These are phyloP conservation scores for Anser brachyrhynchus DNA, from an alignment of 2,113 vertebrate species.

Conservation along the genomic window DNA sequence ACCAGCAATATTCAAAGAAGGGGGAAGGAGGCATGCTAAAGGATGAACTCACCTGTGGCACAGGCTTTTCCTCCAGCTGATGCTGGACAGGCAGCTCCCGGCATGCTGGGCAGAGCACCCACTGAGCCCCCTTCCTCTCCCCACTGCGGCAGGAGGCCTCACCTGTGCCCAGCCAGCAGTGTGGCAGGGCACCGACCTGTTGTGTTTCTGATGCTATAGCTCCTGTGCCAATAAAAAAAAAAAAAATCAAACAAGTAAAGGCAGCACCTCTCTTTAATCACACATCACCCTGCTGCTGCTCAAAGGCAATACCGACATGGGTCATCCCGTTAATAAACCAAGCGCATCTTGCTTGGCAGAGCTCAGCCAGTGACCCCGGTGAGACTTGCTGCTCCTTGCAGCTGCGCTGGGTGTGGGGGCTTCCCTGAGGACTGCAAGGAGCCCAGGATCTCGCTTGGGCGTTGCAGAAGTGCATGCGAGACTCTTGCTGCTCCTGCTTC, in stretches of 20 bases:
- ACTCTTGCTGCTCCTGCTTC: conserved; percentile 56
- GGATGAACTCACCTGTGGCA: accelerated
- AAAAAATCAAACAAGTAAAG: neutral
- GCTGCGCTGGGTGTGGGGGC: neutral
- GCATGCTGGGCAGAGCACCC: neutral
- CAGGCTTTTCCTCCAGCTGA: neutral
- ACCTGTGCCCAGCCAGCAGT: neutral
- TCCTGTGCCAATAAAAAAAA: neutral
- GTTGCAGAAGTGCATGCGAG: conserved; percentile 15
- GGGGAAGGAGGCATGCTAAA: accelerated
- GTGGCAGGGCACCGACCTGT: neutral
- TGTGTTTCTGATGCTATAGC: neutral
- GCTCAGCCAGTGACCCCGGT: neutral
- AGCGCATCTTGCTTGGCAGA: neutral
- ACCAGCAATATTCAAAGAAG: accelerated
- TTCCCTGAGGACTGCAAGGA: neutral
- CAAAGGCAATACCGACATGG: accelerated
- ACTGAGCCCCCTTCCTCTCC: neutral
- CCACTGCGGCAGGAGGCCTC: neutral
- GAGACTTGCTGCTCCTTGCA: neutral
- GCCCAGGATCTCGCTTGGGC: neutral
- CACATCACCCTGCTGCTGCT: accelerated
- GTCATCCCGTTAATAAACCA: neutral
- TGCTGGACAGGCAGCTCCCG: neutral
- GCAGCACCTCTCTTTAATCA: neutral